Evolutionary conservation across 2,113 vertebrate genomes (phyloP).

Genomic region (Oceanites oceanicus): DNA sequence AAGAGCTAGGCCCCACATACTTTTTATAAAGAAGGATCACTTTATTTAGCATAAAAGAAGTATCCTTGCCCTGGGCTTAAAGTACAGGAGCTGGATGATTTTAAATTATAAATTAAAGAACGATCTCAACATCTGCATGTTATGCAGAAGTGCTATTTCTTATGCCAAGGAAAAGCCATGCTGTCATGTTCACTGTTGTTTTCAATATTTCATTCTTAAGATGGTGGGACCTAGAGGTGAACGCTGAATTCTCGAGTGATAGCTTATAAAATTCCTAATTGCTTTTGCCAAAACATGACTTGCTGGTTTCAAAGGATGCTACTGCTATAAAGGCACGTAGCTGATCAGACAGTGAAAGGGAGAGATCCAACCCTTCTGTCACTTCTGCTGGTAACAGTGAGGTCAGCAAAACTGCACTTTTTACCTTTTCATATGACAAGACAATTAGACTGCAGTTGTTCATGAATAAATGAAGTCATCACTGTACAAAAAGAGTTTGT

Average conservation of each 20-base stretch:
- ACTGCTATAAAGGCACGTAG: neutral
- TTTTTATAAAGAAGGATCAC: neutral
- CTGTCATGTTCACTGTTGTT: slow-evolving; percentile 10
- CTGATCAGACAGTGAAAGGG: neutral
- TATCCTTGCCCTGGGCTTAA: neutral
- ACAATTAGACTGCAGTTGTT: neutral
- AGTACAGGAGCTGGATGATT: neutral
- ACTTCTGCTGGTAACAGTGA: neutral
- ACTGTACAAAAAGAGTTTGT: neutral
- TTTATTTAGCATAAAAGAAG: neutral
- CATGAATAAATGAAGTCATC: neutral
- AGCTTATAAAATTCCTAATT: neutral
- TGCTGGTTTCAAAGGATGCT: neutral
- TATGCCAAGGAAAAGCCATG: neutral
- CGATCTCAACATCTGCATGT: neutral
- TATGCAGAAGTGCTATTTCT: neutral
- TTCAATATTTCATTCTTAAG: slow-evolving; percentile 18
- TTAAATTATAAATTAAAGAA: neutral
- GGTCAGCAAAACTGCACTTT: neutral
- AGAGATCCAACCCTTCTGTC: neutral
- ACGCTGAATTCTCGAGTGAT: neutral
- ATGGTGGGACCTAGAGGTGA: neutral
- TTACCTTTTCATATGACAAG: neutral
- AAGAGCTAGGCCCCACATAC: neutral
- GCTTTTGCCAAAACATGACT: neutral